phyloP scores from a whole-genome alignment of 2,797 vertebrate genomes.

The Chaetophractus vellerosus region DNA sequence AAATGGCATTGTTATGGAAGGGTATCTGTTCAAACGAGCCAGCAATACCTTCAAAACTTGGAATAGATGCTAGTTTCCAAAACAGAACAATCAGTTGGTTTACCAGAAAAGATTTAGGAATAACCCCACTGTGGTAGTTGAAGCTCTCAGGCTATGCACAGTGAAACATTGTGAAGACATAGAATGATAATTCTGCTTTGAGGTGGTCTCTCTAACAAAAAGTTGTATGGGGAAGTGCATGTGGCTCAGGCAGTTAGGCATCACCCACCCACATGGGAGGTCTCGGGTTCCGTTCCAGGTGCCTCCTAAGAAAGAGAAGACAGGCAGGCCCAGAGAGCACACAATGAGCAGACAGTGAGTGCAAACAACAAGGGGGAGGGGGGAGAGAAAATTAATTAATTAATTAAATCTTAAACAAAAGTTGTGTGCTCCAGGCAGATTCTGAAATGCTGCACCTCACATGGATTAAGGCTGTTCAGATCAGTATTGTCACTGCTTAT shows the following conservation, averaged over 20 bases:
- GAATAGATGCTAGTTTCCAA: conserved; percentile 99
- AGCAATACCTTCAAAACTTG: conserved; percentile 99
- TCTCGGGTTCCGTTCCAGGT: no score
- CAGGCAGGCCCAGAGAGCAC: no score
- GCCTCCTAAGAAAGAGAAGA: conserved; percentile 89
- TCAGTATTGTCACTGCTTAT: conserved; percentile 98
- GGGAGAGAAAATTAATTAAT: no score
- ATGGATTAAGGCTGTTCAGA: conserved; percentile 99
- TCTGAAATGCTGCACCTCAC: conserved; percentile 97
- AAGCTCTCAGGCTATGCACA: conserved; percentile 97
- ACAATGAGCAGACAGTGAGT: no score
- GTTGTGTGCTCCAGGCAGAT: conserved; percentile 98
- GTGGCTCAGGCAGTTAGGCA: no score
- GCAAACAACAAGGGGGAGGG: no score
- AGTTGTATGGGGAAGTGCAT: conserved; percentile 83
- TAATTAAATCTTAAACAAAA: no score
- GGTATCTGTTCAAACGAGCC: conserved; percentile 98
- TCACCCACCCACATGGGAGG: no score
- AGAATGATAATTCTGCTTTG: conserved; percentile 98
- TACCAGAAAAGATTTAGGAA: conserved; percentile 99
- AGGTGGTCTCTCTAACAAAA: conserved; percentile 99
- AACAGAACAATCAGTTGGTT: conserved; percentile 99
- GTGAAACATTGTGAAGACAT: conserved; percentile 99
- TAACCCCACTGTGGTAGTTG: conserved; percentile 97
- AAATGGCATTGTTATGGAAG: conserved; percentile 98